These are phyloP conservation scores for Acleris emargana DNA, from an alignment of 2,888 invertebrate genomes.

Conservation along the genomic window DNA sequence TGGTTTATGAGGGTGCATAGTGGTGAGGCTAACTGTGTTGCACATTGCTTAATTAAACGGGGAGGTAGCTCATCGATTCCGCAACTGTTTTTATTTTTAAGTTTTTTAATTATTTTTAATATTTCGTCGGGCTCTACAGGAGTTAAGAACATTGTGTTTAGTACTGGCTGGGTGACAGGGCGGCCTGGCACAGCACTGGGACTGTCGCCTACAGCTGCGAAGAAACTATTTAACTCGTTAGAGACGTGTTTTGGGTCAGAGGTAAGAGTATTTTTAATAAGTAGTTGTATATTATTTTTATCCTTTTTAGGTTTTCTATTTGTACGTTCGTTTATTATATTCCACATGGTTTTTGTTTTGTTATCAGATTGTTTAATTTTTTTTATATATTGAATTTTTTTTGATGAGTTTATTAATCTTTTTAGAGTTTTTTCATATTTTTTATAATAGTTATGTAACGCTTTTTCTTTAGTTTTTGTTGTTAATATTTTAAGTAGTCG, in stretches of 20 bases:
- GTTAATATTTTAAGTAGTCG: conserved; percentile 13
- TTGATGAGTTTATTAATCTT: background rate
- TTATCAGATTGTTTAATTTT: conserved; percentile 10
- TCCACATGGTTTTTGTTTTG: conserved; percentile 7
- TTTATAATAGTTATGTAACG: conserved; percentile 12
- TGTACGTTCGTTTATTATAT: conserved; percentile 18
- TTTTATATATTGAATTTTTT: too few relatives aligned
- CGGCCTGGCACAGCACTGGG: background rate
- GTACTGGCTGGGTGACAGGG: background rate
- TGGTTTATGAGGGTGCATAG: conserved; percentile 4
- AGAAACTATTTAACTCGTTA: background rate
- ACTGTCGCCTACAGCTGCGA: conserved; percentile 1
- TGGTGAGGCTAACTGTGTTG: background rate
- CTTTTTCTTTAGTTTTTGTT: background rate
- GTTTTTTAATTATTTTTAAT: conserved; percentile 1
- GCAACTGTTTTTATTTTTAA: conserved; percentile 11
- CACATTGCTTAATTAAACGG: conserved; percentile 4
- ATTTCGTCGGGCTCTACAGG: conserved; percentile 9
- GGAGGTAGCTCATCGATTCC: conserved; percentile 14
- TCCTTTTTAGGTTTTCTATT: conserved; percentile 27
- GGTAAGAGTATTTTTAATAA: conserved; percentile 5
- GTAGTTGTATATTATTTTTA: too few relatives aligned
- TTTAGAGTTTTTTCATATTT: conserved; percentile 24
- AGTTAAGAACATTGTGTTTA: conserved; percentile 12
- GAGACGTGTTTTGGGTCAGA: background rate